phyloP scores from a whole-genome alignment of 1,140 invertebrate genomes.

The Rhyzopertha dominica region DNA sequence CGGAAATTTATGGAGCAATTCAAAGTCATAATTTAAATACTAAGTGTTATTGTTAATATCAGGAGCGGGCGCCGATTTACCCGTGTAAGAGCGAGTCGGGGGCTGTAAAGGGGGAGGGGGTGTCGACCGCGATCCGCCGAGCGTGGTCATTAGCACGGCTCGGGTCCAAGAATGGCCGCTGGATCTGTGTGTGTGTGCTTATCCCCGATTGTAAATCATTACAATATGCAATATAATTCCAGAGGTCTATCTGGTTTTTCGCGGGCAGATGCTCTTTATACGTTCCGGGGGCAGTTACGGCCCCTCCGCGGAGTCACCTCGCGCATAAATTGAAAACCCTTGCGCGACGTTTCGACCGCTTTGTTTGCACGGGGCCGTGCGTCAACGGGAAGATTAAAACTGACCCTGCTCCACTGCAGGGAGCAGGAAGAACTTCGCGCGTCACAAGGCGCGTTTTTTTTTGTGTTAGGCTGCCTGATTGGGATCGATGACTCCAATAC shows the following conservation, averaged over 20 bases:
- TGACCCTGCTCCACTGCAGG: too few species aligned
- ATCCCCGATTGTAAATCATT: constrained; percentile 46
- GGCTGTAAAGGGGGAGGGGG: constrained; percentile 28
- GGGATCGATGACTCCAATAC: too few species aligned
- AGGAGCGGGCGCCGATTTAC: constrained; percentile 41
- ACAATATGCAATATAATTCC: constrained; percentile 49
- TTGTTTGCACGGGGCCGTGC: too few species aligned
- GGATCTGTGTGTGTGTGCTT: constrained; percentile 47
- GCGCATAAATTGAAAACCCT: too few species aligned
- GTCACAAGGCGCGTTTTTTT: too few species aligned
- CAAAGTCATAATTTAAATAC: constrained; percentile 48
- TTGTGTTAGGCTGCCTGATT: too few species aligned
- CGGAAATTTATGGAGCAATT: constrained; percentile 46
- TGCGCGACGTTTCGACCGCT: too few species aligned
- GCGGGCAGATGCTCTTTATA: constrained; percentile 47
- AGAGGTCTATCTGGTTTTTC: constrained; percentile 47
- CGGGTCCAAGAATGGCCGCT: constrained; percentile 46
- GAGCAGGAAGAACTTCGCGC: too few species aligned
- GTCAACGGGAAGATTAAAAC: too few species aligned
- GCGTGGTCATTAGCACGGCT: constrained; percentile 46
- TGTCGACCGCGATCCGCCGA: constrained; percentile 43
- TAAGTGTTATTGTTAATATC: constrained; percentile 48
- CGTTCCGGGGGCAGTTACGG: too few species aligned
- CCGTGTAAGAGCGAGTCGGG: constrained; percentile 23
- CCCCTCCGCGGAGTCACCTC: too few species aligned